Base-by-base conservation (phyloP, 2,888 invertebrate species). In the Lepidochrysops patricia region DNA sequence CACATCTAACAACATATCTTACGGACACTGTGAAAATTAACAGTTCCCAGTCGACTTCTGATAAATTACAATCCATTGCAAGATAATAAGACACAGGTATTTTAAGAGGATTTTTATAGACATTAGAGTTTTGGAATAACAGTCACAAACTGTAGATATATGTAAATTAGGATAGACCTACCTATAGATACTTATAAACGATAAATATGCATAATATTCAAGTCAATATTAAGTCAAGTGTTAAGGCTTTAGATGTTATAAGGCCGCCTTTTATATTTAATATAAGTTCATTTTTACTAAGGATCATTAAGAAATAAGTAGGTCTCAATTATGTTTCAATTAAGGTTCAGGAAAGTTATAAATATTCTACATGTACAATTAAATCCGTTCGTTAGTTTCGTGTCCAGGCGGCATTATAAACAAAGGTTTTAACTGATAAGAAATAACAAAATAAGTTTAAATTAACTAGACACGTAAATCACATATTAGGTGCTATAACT, bases 371-470 rank as follows among this genome's bases (percentile, higher is more conserved):
- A 26, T 6, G 6, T 15, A 19, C 19, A 43, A 43, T 15, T 43
- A 43, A 15, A 19, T n/a, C 19, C 2, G 19, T 54, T 29, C 27
- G 26, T 29, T 29, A 26, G 26, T 29, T 29, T 54, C 54, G 54
- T 54, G 54, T 54, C 19, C 2, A 32, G 54, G 4, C 19, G 52
- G 29, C 9, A 29, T 54, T 54, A 54, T 32, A 32, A 32, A 12
- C 19, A 29, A 23, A 54, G 29, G 13, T 15, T 9, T 15, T 19
- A 54, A 54, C 19, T 32, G 54, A 29, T 54, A 54, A 54, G 29
- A 54, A 54, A 54, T 29, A 29, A 54, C 13, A 32, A 54, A 54
- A 32, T 26, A 26, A 50, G 26, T 26, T 26, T 23, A 50, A 50
- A 50, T 13, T 50, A 26, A 50, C 25, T 5, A 26, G 25, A 50